These are phyloP conservation scores for Biston stratarius DNA, from an alignment of 2,888 invertebrate genomes.

Conservation along the genomic window DNA sequence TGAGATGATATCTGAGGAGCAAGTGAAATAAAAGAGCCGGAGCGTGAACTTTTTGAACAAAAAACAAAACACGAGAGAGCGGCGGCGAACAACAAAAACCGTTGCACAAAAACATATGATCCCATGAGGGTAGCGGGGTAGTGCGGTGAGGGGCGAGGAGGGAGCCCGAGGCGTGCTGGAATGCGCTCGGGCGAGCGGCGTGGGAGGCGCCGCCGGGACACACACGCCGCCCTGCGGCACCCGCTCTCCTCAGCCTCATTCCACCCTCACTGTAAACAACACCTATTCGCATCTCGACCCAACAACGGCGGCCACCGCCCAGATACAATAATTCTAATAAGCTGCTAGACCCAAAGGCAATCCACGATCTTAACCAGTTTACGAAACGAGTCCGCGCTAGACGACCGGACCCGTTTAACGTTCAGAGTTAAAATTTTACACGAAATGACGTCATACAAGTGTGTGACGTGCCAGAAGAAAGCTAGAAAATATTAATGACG, in stretches of 20 bases:
- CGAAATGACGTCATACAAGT: slow-evolving; percentile 22
- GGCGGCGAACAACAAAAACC: slow-evolving; percentile 86
- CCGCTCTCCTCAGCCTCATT: slow-evolving; percentile 45
- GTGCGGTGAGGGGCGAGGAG: slow-evolving; percentile 51
- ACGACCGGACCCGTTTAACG: slow-evolving; percentile 11
- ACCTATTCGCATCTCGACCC: slow-evolving; percentile 71
- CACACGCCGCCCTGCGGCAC: slow-evolving; percentile 66
- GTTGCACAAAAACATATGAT: slow-evolving; percentile 87
- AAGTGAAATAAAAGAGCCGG: slow-evolving; percentile 80
- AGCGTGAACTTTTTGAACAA: slow-evolving; percentile 80
- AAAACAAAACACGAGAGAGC: slow-evolving; percentile 78
- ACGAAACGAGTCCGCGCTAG: slow-evolving; percentile 26
- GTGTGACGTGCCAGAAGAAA: slow-evolving; percentile 19
- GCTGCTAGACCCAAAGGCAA: slow-evolving; percentile 38
- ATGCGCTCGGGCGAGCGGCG: slow-evolving; percentile 84
- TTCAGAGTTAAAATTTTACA: slow-evolving; percentile 19
- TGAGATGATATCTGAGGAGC: slow-evolving; percentile 73
- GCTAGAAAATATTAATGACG: slow-evolving; percentile 13
- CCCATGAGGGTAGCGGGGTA: slow-evolving; percentile 79
- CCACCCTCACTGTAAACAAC: slow-evolving; percentile 78
- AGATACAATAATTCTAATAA: slow-evolving; percentile 43
- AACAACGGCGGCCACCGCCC: slow-evolving; percentile 49
- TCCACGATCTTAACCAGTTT: slow-evolving; percentile 28
- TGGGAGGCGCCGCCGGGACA: slow-evolving; percentile 82
- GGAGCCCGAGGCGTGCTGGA: slow-evolving; percentile 84